A percentile compares a stretch with the other conserved stretches of the same genome.
Conservation (phyloP, 2,888 invertebrate genomes). For the Sylvicola cinctus region DNA sequence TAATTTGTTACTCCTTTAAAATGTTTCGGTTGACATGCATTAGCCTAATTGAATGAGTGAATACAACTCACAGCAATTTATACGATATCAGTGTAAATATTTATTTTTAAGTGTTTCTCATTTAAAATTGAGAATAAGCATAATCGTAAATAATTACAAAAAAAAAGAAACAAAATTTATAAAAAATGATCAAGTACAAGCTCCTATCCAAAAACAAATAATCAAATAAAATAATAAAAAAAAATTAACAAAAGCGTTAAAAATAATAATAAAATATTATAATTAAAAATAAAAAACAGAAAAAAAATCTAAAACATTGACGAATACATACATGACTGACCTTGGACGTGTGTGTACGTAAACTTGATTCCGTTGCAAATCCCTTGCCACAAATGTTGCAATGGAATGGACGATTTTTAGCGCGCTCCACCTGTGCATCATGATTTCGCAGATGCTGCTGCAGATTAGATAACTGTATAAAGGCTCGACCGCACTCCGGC, state of each 20-base stretch:
- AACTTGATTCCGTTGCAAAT: slow-evolving; percentile 87
- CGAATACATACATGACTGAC: slow-evolving; percentile 39
- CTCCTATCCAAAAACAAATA: no score
- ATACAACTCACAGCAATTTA: not conserved
- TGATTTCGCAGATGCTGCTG: slow-evolving; percentile 92
- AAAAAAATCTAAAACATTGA: slow-evolving; percentile 4
- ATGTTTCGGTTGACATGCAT: no score
- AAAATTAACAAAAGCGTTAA: slow-evolving; percentile 1
- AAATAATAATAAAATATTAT: not conserved
- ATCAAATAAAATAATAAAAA: no score
- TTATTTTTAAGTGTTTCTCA: no score
- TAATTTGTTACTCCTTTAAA: no score
- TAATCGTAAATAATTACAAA: no score
- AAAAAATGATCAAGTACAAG: no score
- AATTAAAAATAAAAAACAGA: slow-evolving; percentile 5
- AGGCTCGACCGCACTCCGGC: slow-evolving; percentile 87
- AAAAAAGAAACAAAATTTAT: no score
- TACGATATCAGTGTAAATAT: slow-evolving; percentile 2
- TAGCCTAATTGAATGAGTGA: no score
- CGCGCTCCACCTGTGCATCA: slow-evolving; percentile 85
- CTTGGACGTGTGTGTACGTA: slow-evolving; percentile 92
- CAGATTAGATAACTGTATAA: slow-evolving; percentile 89
- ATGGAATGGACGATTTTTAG: slow-evolving; percentile 87
- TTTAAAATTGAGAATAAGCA: no score
- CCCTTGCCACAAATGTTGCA: slow-evolving; percentile 94